Conservation (phyloP, 2,888 invertebrate genomes). For the Ectemnius cavifrons region DNA sequence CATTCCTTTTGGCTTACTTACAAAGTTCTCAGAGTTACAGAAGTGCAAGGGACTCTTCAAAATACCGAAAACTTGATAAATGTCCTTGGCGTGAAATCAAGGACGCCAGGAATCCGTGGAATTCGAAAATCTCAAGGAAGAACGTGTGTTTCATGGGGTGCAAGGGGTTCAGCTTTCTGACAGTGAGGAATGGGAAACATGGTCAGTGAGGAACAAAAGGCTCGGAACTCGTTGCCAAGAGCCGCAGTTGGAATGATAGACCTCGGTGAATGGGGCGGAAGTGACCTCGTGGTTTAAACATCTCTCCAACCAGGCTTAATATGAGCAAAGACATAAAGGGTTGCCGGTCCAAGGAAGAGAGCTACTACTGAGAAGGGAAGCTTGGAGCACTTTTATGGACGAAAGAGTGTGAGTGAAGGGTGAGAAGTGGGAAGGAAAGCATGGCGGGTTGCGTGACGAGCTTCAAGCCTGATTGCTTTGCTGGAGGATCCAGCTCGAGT, state of each 20-base stretch:
- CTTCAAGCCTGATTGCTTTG: conserved; percentile 18
- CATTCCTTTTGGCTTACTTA: too few species aligned
- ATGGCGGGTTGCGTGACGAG: conserved; percentile 23
- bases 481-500: background rate
- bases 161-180: too few species aligned
- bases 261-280: conserved; percentile 11
- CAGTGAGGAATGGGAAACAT: conserved; percentile 53
- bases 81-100: too few species aligned
- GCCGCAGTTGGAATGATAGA: background rate
- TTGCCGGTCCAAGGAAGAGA: conserved; percentile 3
- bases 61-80: too few species aligned
- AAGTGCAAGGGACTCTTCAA: too few species aligned
- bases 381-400: background rate
- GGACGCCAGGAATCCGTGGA: too few species aligned
- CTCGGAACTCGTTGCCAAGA: background rate
- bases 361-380: background rate
- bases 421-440: conserved; percentile 12
- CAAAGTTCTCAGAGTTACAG: too few species aligned
- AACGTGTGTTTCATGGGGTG: too few species aligned
- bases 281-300: conserved; percentile 63
- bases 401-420: conserved; percentile 2
- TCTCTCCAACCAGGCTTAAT: conserved; percentile 48
- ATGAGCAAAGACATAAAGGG: conserved; percentile 47
- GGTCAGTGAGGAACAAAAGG: conserved; percentile 43
- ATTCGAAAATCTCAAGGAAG: too few species aligned